Evolutionary conservation across 1,140 invertebrate genomes (phyloP), one percentile per base, ranked within the genome.

Genomic region (Campoletis sonorensis): DNA sequence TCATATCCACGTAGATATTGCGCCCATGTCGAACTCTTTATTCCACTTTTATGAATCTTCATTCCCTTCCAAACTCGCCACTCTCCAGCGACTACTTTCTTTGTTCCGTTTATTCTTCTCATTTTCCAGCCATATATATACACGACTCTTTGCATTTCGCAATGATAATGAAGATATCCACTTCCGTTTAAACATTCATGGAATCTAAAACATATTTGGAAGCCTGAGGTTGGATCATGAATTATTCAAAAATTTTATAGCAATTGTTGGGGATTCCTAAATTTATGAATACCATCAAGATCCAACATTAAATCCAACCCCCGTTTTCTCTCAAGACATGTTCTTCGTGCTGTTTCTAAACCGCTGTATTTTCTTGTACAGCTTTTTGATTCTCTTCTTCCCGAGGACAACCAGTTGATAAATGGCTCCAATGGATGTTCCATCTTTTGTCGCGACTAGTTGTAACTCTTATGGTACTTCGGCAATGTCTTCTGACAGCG

Each of bases 1-100:
- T 23, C 73, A 49, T 77, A 30, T 37, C 54, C 64, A 68, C 45
- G 45, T 79, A 61, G 73, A 18, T 77, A 61, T 64, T 49, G 68
- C 26, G 73, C 30, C 27, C 54, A 64, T 37, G 54, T 5, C 30
- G 23, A 61, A 61, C 54, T 70, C 37, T 64, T 37, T 64, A 70
- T 64, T 64, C 61, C 13, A 64, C 61, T 64, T 64, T 64, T 64
- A 64, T 64, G 61, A 26, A 64, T 64, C 61, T 64, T 11, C 23
- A 27, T 64, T 54, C n/a, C 51, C 51, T 54, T 54, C 51, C 2
- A 21, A n/a, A 54, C 51, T 54, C 51, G 51, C n/a, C 51, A 54
- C 51, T 54, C 51, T 54, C 51, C 11, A 45, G 5, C n/a, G n/a
- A n/a, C 51, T 18, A n/a, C 16, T 18, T 54, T 54, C 51, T 54